These are phyloP conservation scores for Andrena hattorfiana DNA, from an alignment of 2,888 invertebrate genomes.

Conservation along the genomic window DNA sequence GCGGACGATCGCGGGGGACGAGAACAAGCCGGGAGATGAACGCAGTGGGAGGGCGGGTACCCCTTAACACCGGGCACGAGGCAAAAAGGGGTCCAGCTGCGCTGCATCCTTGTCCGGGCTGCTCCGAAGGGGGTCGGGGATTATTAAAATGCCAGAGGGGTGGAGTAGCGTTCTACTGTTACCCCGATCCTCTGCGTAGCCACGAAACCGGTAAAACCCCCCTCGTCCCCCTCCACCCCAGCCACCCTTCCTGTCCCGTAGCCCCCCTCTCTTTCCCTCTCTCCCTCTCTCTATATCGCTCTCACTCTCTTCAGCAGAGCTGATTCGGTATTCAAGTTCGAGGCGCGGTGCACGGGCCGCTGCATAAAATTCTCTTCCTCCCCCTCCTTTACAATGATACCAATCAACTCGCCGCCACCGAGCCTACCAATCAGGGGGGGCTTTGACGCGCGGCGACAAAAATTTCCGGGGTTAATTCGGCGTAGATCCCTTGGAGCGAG, in stretches of 20 bases:
- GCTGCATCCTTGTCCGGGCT: slow-evolving; percentile 75
- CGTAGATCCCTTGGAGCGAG: slow-evolving; percentile 20
- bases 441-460: slow-evolving; percentile 72
- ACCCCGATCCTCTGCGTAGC: slow-evolving; percentile 58
- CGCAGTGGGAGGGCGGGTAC: slow-evolving; percentile 80
- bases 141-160: slow-evolving; percentile 79
- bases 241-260: neutral
- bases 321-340: slow-evolving; percentile 75
- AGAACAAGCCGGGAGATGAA: slow-evolving; percentile 64
- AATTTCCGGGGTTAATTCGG: slow-evolving; percentile 63
- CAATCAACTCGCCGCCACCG: slow-evolving; percentile 77
- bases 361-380: slow-evolving; percentile 76
- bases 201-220: slow-evolving; percentile 71
- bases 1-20: slow-evolving; percentile 51
- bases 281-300: too few species aligned
- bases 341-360: slow-evolving; percentile 74
- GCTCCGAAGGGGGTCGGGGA: slow-evolving; percentile 77
- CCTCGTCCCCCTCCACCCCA: slow-evolving; percentile 37
- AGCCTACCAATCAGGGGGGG: slow-evolving; percentile 73
- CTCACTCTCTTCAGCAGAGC: slow-evolving; percentile 41
- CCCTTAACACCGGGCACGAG: slow-evolving; percentile 81
- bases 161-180: slow-evolving; percentile 70
- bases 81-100: slow-evolving; percentile 76
- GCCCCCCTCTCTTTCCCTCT: too few species aligned
- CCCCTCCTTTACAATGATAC: slow-evolving; percentile 80